Conservation (phyloP, 2,797 vertebrate species). For the Fratercula arctica region DNA sequence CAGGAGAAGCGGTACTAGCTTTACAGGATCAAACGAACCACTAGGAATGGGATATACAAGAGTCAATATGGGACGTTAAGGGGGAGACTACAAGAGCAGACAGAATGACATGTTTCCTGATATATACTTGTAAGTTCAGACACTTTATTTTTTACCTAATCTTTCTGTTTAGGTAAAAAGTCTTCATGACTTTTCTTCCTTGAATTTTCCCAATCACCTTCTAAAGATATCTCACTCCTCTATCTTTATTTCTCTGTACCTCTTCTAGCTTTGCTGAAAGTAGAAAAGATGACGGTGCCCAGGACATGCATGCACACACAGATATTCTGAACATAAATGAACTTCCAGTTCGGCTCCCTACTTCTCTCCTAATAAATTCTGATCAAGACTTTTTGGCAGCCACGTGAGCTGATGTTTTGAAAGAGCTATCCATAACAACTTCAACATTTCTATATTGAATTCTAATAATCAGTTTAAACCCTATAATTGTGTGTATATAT, state of each 20-base stretch:
- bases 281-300: not conserved
- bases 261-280: not conserved
- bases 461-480: not conserved
- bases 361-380: not conserved
- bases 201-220: not conserved
- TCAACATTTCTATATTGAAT: not conserved
- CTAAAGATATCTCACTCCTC: not conserved
- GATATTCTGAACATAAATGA: not conserved
- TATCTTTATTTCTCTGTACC: not conserved
- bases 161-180: not conserved
- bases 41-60: not conserved
- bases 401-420: not conserved
- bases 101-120: not conserved
- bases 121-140: not conserved
- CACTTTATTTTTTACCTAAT: not conserved
- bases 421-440: not conserved
- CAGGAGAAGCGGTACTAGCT: not conserved
- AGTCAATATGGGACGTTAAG: not conserved
- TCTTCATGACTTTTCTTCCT: not conserved
- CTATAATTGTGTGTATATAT: not conserved
- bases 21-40: not conserved
- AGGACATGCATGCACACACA: not conserved
- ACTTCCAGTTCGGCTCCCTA: not conserved
- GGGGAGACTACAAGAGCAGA: not conserved
- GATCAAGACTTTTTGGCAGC: not conserved